Percentiles rank a stretch among this genome's conserved stretches.
Conservation (phyloP, 1,140 invertebrate genomes). For the Phocides pigmalion region DNA sequence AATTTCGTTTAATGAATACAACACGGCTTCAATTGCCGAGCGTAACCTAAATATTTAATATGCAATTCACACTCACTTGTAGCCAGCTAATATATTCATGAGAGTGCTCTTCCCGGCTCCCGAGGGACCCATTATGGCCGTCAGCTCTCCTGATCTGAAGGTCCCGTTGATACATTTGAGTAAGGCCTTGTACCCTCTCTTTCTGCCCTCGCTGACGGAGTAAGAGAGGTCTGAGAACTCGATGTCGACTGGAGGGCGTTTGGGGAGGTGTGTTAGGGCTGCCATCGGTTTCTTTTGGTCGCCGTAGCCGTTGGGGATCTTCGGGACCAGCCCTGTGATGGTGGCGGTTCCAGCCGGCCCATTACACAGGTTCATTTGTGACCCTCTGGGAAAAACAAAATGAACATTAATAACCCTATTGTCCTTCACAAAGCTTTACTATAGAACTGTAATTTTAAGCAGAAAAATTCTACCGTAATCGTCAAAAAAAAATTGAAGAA, state of each 20-base stretch:
- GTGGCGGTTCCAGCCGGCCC: constrained; percentile 83
- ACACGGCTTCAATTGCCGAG: constrained; percentile 18
- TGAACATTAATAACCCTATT: not conserved
- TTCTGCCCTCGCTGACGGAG: constrained; percentile 92
- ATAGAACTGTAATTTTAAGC: too few relatives aligned
- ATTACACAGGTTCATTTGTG: constrained; percentile 88
- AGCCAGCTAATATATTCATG: constrained; percentile 95
- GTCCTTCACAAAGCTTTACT: too few relatives aligned
- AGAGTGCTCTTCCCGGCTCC: constrained; percentile 97
- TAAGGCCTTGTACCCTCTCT: constrained; percentile 91
- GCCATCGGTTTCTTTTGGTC: constrained; percentile 86
- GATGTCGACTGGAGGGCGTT: constrained; percentile 93
- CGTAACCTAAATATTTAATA: constrained; percentile 29
- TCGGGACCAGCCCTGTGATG: constrained; percentile 85
- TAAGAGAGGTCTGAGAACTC: constrained; percentile 94
- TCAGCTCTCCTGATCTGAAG: constrained; percentile 91
- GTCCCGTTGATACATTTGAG: constrained; percentile 94
- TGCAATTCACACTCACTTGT: constrained; percentile 88
- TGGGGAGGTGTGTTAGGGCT: constrained; percentile 90
- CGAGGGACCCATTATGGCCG: constrained; percentile 97
- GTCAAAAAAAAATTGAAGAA: too few relatives aligned
- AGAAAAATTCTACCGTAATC: too few relatives aligned
- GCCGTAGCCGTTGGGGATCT: constrained; percentile 87
- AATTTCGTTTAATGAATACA: constrained; percentile 22
- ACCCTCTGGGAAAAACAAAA: constrained; percentile 84